Evolutionary conservation across 2,113 vertebrate genomes (phyloP).

Genomic region (Seriola aureovittata): DNA sequence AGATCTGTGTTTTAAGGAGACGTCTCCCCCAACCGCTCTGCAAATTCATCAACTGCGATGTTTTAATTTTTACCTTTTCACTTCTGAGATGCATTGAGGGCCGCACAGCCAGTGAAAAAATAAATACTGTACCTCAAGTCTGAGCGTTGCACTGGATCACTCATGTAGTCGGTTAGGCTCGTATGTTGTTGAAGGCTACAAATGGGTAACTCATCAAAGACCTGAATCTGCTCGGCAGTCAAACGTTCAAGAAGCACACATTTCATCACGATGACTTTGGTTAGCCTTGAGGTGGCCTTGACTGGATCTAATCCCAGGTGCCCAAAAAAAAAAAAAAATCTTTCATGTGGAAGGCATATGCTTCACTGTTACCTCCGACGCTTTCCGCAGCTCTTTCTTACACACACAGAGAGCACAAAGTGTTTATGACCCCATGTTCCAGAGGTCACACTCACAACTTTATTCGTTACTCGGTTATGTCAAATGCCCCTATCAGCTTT

Average conservation of each 20-base stretch:
- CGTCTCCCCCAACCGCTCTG: conserved; percentile 27
- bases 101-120: conserved; percentile 12
- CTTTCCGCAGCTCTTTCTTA: conserved; percentile 44
- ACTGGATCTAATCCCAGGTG: conserved; percentile 59
- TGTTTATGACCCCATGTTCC: conserved; percentile 78
- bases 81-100: conserved; percentile 20
- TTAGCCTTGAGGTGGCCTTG: conserved; percentile 70
- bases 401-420: conserved; percentile 67
- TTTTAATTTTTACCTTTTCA: conserved; percentile 34
- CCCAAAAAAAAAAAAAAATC: conserved; percentile 37
- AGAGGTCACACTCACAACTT: conserved; percentile 73
- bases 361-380: conserved; percentile 45
- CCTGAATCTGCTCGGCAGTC: conserved; percentile 59
- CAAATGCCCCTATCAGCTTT: conserved; percentile 76
- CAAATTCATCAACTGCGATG: conserved; percentile 56
- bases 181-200: conserved; percentile 60
- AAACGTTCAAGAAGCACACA: conserved; percentile 59
- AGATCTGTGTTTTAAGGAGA: conserved; percentile 46
- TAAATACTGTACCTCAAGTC: conserved; percentile 37
- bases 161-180: conserved; percentile 10
- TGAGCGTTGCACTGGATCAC: conserved; percentile 20
- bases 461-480: conserved; percentile 76
- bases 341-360: conserved; percentile 68
- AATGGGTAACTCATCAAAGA: conserved; percentile 57
- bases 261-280: conserved; percentile 63